phyloP scores from a whole-genome alignment of 2,113 vertebrate genomes.

The Istiophorus platypterus region DNA sequence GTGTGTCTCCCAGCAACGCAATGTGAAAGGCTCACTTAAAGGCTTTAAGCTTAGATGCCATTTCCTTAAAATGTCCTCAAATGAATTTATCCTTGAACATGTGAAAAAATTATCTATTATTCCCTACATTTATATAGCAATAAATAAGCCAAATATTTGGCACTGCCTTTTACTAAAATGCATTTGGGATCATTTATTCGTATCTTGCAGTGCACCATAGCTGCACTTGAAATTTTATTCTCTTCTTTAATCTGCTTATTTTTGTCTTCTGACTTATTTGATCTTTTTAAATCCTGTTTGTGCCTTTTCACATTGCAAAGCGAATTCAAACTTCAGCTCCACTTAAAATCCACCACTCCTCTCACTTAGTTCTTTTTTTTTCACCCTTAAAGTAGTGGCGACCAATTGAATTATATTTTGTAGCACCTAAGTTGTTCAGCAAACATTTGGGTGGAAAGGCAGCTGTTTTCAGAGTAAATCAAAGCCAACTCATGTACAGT shows the following conservation, averaged over 20 bases:
- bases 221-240: no score
- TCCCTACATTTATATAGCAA: neutral
- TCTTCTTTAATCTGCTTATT: neutral
- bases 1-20: neutral
- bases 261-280: neutral
- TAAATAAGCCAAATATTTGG: neutral
- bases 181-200: neutral
- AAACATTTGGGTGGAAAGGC: conserved; percentile 28
- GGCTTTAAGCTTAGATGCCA: neutral
- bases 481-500: neutral
- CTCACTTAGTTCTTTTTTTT: conserved; percentile 7
- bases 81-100: neutral
- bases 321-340: neutral
- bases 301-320: neutral
- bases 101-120: neutral
- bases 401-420: conserved; percentile 44
- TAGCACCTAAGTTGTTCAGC: conserved; percentile 11
- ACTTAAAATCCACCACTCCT: conserved; percentile 2
- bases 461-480: neutral
- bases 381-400: conserved; percentile 31
- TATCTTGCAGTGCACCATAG: no score
- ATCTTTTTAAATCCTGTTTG: neutral
- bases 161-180: neutral
- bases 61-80: neutral
- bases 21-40: neutral